These are phyloP conservation scores for Catharus bicknelli DNA, from an alignment of 2,113 vertebrate species.

Conservation along the genomic window DNA sequence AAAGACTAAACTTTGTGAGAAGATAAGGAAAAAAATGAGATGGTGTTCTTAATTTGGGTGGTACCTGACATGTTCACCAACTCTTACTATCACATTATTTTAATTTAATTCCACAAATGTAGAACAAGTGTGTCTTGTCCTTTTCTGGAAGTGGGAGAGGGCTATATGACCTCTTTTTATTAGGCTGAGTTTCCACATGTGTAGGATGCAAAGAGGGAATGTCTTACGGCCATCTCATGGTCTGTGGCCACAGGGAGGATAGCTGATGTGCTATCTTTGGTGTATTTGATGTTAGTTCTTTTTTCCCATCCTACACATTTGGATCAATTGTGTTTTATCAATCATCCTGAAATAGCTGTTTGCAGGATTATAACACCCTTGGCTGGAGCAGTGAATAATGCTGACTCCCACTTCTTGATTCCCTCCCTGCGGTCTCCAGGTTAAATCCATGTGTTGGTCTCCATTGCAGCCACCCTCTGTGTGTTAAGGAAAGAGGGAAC, in stretches of 20 bases:
- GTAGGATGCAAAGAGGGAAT: not conserved
- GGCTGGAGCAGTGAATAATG: not conserved
- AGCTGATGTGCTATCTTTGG: not conserved
- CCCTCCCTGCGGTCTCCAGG: not conserved
- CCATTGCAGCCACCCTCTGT: not conserved
- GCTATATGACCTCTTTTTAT: not conserved
- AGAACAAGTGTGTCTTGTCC: not conserved
- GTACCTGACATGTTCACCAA: not conserved
- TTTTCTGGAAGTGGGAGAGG: not conserved
- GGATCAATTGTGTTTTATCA: not conserved
- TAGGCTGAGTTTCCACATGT: not conserved
- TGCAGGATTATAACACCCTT: not conserved
- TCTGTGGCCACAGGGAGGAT: not conserved
- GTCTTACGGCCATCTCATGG: not conserved
- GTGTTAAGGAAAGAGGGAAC: not conserved
- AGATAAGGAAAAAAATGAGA: not conserved
- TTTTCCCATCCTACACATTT: not conserved
- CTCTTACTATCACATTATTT: not conserved
- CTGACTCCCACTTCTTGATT: not conserved
- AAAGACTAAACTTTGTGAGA: not conserved
- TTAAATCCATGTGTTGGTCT: not conserved
- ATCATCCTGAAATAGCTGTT: not conserved
- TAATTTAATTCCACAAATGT: not conserved
- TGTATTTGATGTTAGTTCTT: not conserved
- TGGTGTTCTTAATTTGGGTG: not conserved